Evolutionary conservation across 2,797 vertebrate species (phyloP), one percentile per base, ranked within the genome.

Genomic region (Sebastes taczanowskii): DNA sequence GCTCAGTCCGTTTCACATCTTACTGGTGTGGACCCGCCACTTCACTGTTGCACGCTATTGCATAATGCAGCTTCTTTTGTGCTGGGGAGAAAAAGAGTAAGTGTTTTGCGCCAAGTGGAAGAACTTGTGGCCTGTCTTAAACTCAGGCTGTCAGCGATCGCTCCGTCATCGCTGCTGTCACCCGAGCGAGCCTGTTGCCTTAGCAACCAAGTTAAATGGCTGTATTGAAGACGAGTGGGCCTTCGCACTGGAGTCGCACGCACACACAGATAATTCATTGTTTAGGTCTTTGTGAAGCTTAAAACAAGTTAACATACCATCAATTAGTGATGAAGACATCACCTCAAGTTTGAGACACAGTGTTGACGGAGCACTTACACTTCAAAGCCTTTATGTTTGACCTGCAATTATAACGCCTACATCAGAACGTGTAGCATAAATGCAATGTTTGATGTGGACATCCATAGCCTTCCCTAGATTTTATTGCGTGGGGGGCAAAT

Each of bases 31-130:
- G 78, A 73, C 11, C 11, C 29, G 18, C 22, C 58, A 23, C 68
- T 71, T 38, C 60, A 61, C 75, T 66, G 58, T 91, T 92, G 81
- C 88, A 73, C 7, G 38, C 49, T 25, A 2, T 92, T 92, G 86
- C 92, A 72, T 92, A 89, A 92, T 83, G 56, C 86, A n/a, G 74
- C 68, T 60, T 34, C 68, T 74, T 87, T 91, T 86, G 69, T 89
- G 73, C 56, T 23, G 52, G 68, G 68, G 62, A n/a, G 16, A 42
- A 68, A 80, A 46, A 58, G 58, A 35, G 53, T 42, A 78, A 88
- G 83, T 78, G 78, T 84, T 86, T 89, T 75, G 70, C 67, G 63
- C 73, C 61, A 22, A 83, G 83, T 74, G 82, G 78, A 78, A 77
- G 74, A 85, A 91, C 77, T 86, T 32, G 83, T 76, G 88, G 77